A percentile compares a stretch with the other conserved stretches of the same genome.
phyloP scores from a whole-genome alignment of 2,797 vertebrate species.

The Chrosomus eos region DNA sequence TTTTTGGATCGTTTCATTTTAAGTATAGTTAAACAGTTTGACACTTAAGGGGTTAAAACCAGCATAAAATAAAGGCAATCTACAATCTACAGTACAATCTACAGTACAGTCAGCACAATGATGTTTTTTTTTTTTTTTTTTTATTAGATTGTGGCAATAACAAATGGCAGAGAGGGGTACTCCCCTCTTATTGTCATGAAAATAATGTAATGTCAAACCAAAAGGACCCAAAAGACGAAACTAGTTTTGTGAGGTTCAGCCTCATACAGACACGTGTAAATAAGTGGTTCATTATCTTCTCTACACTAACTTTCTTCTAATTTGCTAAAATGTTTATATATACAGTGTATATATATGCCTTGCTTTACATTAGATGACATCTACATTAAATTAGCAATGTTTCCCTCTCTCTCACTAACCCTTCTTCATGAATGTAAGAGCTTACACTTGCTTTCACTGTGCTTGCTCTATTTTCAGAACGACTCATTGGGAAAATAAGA shows the following conservation, averaged over 20 bases:
- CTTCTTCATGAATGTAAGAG: background rate
- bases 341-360: background rate
- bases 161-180: background rate
- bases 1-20: background rate
- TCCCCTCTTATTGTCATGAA: background rate
- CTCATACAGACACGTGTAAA: background rate
- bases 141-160: background rate
- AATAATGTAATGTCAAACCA: no score
- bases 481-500: conserved; percentile 13
- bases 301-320: background rate
- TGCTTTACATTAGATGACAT: background rate
- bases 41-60: background rate
- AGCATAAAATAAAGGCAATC: background rate
- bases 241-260: background rate
- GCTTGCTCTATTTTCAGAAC: background rate
- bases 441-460: background rate
- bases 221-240: no score
- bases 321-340: background rate
- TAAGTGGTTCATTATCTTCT: background rate
- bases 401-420: background rate
- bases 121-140: background rate
- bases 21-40: background rate
- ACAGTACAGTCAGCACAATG: background rate
- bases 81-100: background rate
- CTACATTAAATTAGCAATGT: background rate